Evolutionary conservation across 2,888 invertebrate genomes (phyloP).

Genomic region (Pristionchus entomophagus): DNA sequence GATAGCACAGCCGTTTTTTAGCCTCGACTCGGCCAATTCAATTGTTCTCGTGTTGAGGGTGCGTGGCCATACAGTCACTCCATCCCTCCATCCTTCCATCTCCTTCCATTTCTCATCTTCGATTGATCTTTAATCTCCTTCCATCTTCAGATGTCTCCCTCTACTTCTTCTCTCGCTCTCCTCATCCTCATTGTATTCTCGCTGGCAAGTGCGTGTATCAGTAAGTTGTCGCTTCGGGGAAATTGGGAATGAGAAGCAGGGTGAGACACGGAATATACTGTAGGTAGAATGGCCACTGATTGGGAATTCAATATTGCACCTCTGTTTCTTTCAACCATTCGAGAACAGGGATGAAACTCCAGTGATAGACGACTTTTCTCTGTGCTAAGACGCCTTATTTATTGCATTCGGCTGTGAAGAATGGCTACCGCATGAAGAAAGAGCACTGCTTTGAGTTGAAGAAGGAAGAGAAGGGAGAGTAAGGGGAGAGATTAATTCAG

Average conservation of each 20-base stretch:
- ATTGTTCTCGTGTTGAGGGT: constrained; percentile 22
- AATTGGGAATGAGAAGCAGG: neutral
- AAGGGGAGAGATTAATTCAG: neutral
- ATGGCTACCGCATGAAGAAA: neutral
- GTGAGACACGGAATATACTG: neutral
- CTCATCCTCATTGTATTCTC: constrained; percentile 17
- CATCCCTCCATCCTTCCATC: neutral
- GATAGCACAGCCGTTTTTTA: constrained; percentile 29
- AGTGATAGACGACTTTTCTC: neutral
- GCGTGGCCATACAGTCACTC: neutral
- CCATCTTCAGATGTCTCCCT: constrained; percentile 32
- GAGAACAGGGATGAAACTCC: neutral
- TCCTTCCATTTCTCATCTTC: neutral
- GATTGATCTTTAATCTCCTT: constrained; percentile 29
- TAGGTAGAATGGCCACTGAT: neutral
- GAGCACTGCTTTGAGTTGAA: neutral
- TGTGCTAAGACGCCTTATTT: neutral
- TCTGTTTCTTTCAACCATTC: neutral
- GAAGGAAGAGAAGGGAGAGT: neutral
- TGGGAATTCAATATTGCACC: neutral
- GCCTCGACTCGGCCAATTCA: neutral
- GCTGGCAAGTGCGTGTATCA: constrained; percentile 49
- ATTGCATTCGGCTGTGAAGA: neutral
- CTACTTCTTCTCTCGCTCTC: neutral
- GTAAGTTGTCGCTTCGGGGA: constrained; percentile 38